Percentiles rank a stretch among this genome's conserved stretches.
These are phyloP conservation scores for Cremastinae sp. DNA, from an alignment of 2,888 invertebrate species.

Conservation along the genomic window DNA sequence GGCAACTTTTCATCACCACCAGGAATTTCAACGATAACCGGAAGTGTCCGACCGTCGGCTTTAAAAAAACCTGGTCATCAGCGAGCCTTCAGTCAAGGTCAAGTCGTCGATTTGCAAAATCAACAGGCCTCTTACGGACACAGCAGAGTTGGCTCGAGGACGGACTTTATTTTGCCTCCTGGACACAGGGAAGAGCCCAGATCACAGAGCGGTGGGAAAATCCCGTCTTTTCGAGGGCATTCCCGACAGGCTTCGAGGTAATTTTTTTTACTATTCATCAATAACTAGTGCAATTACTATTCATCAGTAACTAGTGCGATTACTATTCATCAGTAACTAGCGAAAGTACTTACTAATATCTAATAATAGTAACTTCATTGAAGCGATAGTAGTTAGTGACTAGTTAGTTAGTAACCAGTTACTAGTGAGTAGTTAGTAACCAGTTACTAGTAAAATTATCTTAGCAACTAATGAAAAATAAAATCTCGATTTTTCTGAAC, in stretches of 20 bases:
- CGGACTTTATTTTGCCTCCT: slow-evolving; percentile 93
- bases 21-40: slow-evolving; percentile 71
- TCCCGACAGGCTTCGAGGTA: slow-evolving; percentile 92
- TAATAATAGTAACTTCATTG: too few species aligned
- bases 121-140: slow-evolving; percentile 82
- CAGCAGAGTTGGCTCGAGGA: slow-evolving; percentile 91
- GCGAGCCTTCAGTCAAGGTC: slow-evolving; percentile 92
- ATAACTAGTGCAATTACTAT: too few species aligned
- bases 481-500: too few species aligned
- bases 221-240: slow-evolving; percentile 84
- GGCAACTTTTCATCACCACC: slow-evolving; percentile 46
- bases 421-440: too few species aligned
- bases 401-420: too few species aligned
- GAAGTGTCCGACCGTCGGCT: slow-evolving; percentile 83
- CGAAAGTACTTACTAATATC: too few species aligned
- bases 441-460: too few species aligned
- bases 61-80: slow-evolving; percentile 90
- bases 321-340: too few species aligned
- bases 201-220: slow-evolving; percentile 80
- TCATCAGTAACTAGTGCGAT: too few species aligned
- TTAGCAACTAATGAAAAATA: too few species aligned
- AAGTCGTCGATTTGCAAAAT: slow-evolving; percentile 85
- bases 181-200: slow-evolving; percentile 87
- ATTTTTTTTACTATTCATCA: not conserved
- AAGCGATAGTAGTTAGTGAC: too few species aligned